Conservation (phyloP, 2,888 invertebrate genomes). For the Latheticus oryzae region DNA sequence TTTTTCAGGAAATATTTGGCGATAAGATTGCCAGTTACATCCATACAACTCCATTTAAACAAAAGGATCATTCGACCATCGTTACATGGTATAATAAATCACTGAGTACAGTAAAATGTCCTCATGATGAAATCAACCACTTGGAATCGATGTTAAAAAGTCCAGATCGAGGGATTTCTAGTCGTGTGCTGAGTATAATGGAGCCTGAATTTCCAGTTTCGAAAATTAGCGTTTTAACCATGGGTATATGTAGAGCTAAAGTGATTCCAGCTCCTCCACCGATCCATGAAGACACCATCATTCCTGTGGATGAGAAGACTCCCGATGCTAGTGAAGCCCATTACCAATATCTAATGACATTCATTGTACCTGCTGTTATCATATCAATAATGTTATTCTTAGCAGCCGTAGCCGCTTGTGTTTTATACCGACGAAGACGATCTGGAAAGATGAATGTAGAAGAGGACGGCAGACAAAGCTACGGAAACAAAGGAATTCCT, state of each 20-base stretch:
- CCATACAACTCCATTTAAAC: slow-evolving; percentile 76
- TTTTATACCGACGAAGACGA: slow-evolving; percentile 84
- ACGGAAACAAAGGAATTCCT: slow-evolving; percentile 76
- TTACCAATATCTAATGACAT: slow-evolving; percentile 81
- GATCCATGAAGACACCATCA: slow-evolving; percentile 54
- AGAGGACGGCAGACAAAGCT: slow-evolving; percentile 85
- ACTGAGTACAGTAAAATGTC: slow-evolving; percentile 79
- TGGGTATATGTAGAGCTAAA: slow-evolving; percentile 69
- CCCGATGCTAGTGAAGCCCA: slow-evolving; percentile 69
- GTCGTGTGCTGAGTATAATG: slow-evolving; percentile 75
- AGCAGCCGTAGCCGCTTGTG: slow-evolving; percentile 88
- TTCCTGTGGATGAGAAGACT: slow-evolving; percentile 55
- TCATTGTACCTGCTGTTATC: slow-evolving; percentile 89
- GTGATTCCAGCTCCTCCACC: slow-evolving; percentile 42
- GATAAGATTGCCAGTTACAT: slow-evolving; percentile 81
- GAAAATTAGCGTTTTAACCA: slow-evolving; percentile 72
- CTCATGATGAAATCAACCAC: slow-evolving; percentile 79
- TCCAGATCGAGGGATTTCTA: slow-evolving; percentile 70
- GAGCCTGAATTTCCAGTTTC: slow-evolving; percentile 78
- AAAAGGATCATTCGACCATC: slow-evolving; percentile 74
- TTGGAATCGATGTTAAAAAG: slow-evolving; percentile 79
- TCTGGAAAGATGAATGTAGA: slow-evolving; percentile 87
- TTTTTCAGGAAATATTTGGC: slow-evolving; percentile 75
- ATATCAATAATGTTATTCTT: slow-evolving; percentile 89
- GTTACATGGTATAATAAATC: slow-evolving; percentile 87